Evolutionary conservation across 2,888 invertebrate species (phyloP), one percentile per base, ranked within the genome.

Genomic region (Tetragnatha montana): DNA sequence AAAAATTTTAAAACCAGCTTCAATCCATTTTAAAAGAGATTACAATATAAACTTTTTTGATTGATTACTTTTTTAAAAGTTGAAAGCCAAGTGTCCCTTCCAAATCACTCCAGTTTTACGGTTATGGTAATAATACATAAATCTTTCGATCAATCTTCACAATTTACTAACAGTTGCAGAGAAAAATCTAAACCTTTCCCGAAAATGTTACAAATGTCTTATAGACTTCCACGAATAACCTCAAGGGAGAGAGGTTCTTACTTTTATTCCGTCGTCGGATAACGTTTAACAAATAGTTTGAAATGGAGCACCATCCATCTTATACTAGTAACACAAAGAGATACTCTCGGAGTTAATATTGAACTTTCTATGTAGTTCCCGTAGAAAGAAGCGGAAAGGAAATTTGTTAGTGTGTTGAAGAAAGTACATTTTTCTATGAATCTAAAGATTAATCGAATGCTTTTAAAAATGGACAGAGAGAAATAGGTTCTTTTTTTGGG

Each of bases 111-210:
- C 35, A n/a, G 1, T 35, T 35, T 35, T 35, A 35, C 35, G 35
- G 35, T 35, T 2, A 35, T 35, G 4, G 4, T 35, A 35, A 35
- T 35, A 35, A n/a, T n/a, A n/a, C n/a, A n/a, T n/a, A n/a, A n/a
- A 35, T 35, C 35, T 4, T 35, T 35, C 4, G 35, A 35, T 35
- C 1, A 35, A 35, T 1, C 4, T 1, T 2, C 35, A 35, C 35
- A 35, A 35, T 35, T 35, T 35, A 35, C 4, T 1, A 60, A 81
- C 21, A 22, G n/a, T 10, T 50, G 14, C 10, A 21, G 51, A 82
- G 73, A 60, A 71, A 82, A 82, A 82, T 73, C 74, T 50, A 71
- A 50, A 74, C 50, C 21, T 21, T 35, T 8, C 14, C 14, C 60
- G 82, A 60, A 35, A 82, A 74, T 73, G 14, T 19, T 73, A 8